Conservation (phyloP, 2,888 invertebrate genomes). For the Drosophila anomalata region DNA sequence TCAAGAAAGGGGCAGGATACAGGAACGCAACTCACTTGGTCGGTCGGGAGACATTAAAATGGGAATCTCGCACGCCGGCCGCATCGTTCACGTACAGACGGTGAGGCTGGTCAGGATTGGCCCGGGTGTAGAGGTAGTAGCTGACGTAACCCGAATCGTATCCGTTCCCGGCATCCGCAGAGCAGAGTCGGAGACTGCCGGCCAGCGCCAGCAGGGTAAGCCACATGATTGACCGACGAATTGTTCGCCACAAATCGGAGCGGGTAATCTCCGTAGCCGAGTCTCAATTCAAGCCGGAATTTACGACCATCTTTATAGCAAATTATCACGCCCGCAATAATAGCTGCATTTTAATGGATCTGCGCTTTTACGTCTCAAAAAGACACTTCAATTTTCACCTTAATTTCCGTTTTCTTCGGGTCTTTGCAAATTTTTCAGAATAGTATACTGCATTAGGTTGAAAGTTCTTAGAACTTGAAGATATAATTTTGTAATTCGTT, state of each 20-base stretch:
- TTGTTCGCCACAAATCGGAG: too few species aligned
- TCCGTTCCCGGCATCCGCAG: neutral
- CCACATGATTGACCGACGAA: slow-evolving; percentile 3
- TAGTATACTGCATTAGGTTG: too few species aligned
- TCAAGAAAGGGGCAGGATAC: neutral
- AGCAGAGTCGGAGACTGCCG: neutral
- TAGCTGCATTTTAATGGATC: neutral
- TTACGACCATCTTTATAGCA: neutral
- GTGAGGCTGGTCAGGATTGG: slow-evolving; percentile 44
- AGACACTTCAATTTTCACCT: too few species aligned
- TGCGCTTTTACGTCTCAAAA: neutral
- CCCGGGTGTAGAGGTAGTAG: slow-evolving; percentile 54
- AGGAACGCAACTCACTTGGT: slow-evolving; percentile 52
- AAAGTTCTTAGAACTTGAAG: too few species aligned
- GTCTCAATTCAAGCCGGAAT: neutral
- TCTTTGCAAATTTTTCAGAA: too few species aligned
- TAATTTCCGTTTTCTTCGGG: too few species aligned
- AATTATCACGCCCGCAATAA: neutral
- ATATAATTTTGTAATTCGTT: too few species aligned
- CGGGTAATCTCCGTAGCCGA: neutral
- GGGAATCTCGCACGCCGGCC: slow-evolving; percentile 44
- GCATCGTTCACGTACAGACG: slow-evolving; percentile 46
- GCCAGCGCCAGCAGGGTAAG: neutral
- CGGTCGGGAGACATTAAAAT: slow-evolving; percentile 53
- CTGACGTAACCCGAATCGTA: slow-evolving; percentile 13